Evolutionary conservation across 2,113 vertebrate species (phyloP).

Genomic region (Misgurnus mizolepis): DNA sequence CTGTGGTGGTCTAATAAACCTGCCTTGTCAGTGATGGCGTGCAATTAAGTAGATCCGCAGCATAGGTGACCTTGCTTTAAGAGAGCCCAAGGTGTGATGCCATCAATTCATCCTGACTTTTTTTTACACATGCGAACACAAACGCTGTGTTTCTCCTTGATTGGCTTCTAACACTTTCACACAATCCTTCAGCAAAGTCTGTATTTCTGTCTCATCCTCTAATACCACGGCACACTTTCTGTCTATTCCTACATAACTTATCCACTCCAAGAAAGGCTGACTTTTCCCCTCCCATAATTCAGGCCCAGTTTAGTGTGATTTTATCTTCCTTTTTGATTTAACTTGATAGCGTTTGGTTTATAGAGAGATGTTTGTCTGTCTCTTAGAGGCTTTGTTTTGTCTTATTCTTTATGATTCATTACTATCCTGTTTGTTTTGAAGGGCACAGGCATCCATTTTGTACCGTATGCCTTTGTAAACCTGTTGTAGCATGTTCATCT

Average conservation of each 20-base stretch:
- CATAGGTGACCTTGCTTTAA: slow-evolving; percentile 37
- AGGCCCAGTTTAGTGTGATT: background rate
- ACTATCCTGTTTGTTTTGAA: background rate
- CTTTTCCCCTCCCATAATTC: slow-evolving; percentile 34
- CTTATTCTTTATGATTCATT: background rate
- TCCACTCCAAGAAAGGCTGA: too few relatives aligned
- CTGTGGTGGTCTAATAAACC: slow-evolving; percentile 22
- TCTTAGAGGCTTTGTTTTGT: slow-evolving; percentile 13
- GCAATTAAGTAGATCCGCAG: slow-evolving; percentile 28
- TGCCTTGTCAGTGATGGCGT: slow-evolving; percentile 15
- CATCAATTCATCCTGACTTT: background rate
- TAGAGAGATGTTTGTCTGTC: background rate
- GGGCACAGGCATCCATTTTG: background rate
- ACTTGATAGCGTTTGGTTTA: background rate
- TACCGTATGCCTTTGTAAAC: background rate
- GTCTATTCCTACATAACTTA: background rate
- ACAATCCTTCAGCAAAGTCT: background rate
- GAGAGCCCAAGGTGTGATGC: background rate
- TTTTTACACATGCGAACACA: background rate
- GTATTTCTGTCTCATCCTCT: background rate
- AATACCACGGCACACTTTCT: slow-evolving; percentile 12
- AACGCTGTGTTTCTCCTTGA: background rate
- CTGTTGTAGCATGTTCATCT: slow-evolving; percentile 17
- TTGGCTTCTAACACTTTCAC: slow-evolving; percentile 11
- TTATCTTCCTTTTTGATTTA: slow-evolving; percentile 21